These are phyloP conservation scores for Mesoligia furuncula DNA, from an alignment of 2,888 invertebrate species.

Conservation along the genomic window DNA sequence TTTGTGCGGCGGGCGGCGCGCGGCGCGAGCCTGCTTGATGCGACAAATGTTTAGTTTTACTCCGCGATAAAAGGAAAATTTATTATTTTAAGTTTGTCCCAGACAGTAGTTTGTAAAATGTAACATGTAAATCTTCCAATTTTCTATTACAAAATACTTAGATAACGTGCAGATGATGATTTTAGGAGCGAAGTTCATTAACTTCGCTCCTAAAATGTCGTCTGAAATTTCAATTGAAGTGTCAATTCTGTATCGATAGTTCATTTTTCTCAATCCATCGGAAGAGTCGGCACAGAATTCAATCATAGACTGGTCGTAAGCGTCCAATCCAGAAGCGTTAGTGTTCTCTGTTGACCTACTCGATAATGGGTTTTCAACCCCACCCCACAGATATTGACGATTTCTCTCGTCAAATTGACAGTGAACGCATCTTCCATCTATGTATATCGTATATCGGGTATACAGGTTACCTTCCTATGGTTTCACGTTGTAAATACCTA, in stretches of 20 bases:
- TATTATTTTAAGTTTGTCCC: constrained; percentile 5
- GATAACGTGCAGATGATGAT: neutral
- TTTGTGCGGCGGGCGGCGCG: constrained; percentile 9
- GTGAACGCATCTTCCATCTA: constrained; percentile 20
- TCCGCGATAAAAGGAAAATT: constrained; percentile 10
- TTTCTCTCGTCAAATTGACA: constrained; percentile 55
- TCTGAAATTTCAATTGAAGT: constrained; percentile 35
- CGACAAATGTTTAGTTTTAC: constrained; percentile 19
- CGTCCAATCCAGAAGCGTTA: constrained; percentile 58
- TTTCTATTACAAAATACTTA: neutral
- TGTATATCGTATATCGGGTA: constrained; percentile 1
- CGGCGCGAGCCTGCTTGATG: constrained; percentile 28
- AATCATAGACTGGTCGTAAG: constrained; percentile 59
- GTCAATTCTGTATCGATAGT: constrained; percentile 29
- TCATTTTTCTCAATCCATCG: constrained; percentile 45
- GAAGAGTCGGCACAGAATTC: constrained; percentile 57
- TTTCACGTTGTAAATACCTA: neutral
- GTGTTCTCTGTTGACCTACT: constrained; percentile 63
- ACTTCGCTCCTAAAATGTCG: constrained; percentile 5
- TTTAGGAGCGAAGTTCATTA: no score
- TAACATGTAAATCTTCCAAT: neutral
- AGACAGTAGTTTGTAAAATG: neutral
- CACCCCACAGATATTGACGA: constrained; percentile 58
- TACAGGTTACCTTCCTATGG: constrained; percentile 10
- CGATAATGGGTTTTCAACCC: constrained; percentile 62